These are phyloP conservation scores for Crocidura indochinensis DNA, from an alignment of 2,797 vertebrate species.

Conservation along the genomic window DNA sequence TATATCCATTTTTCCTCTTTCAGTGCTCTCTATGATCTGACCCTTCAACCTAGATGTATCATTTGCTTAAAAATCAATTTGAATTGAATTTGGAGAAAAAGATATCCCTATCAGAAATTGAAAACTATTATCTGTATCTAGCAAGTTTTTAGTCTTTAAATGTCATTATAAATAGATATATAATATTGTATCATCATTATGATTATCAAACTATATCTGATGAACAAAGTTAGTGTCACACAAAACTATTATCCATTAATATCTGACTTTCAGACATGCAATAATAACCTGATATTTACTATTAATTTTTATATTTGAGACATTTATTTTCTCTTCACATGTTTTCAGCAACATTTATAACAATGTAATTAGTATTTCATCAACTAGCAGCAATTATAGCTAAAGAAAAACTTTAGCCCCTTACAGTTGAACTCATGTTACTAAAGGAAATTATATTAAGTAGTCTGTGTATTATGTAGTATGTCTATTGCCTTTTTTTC, in stretches of 20 bases:
- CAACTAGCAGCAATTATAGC: not conserved
- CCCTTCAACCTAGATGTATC: constrained; percentile 47
- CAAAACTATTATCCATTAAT: not conserved
- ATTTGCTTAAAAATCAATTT: constrained; percentile 75
- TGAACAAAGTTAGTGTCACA: constrained; percentile 18
- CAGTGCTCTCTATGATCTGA: constrained; percentile 14
- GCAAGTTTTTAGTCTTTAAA: constrained; percentile 60
- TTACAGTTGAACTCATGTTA: not conserved
- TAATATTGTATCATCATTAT: constrained; percentile 7
- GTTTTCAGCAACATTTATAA: not conserved
- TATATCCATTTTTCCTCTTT: constrained; percentile 27
- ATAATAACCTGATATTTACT: not conserved
- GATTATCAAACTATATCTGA: constrained; percentile 16
- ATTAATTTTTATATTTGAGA: not conserved
- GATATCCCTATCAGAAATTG: constrained; percentile 71
- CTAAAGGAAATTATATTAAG: not conserved
- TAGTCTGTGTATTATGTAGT: not conserved
- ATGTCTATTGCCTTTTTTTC: not conserved
- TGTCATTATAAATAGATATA: constrained; percentile 39
- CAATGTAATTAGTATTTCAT: not conserved
- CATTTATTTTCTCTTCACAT: constrained; percentile 30
- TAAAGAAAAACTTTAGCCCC: constrained; percentile 1
- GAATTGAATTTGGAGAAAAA: constrained; percentile 77
- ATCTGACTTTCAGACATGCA: not conserved
- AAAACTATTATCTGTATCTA: constrained; percentile 62